Evolutionary conservation across 2,113 vertebrate genomes (phyloP).

Genomic region (Nycticorax nycticorax): DNA sequence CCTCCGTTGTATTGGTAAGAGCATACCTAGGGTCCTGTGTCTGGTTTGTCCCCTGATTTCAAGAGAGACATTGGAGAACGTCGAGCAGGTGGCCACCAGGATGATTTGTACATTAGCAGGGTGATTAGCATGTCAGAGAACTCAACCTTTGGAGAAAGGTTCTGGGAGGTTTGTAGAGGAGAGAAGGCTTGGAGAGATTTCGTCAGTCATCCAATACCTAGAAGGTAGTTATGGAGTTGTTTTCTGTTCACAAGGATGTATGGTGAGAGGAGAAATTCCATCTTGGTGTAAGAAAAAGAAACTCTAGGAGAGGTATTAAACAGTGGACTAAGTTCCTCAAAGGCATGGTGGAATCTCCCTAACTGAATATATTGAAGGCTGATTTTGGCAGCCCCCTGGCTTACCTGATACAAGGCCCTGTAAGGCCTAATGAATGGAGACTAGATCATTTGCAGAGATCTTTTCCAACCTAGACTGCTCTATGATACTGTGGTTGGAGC

Average conservation of each 20-base stretch:
- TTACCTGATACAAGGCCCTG: background rate
- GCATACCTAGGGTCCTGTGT: background rate
- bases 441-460: background rate
- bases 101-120: background rate
- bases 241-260: background rate
- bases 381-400: too few relatives aligned
- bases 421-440: background rate
- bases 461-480: background rate
- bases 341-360: background rate
- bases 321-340: background rate
- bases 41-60: background rate
- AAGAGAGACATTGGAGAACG: background rate
- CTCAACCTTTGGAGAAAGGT: background rate
- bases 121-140: background rate
- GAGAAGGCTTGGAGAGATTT: background rate
- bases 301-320: background rate
- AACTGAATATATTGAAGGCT: background rate
- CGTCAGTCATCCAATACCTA: background rate
- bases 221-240: background rate
- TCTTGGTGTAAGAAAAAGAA: background rate
- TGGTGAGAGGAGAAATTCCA: background rate
- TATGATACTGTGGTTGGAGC: fast-evolving
- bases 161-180: background rate
- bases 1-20: background rate
- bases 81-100: background rate